Percentiles rank a stretch among this genome's conserved stretches.
phyloP scores from a whole-genome alignment of 2,113 vertebrate species.

The Todiramphus chloris region DNA sequence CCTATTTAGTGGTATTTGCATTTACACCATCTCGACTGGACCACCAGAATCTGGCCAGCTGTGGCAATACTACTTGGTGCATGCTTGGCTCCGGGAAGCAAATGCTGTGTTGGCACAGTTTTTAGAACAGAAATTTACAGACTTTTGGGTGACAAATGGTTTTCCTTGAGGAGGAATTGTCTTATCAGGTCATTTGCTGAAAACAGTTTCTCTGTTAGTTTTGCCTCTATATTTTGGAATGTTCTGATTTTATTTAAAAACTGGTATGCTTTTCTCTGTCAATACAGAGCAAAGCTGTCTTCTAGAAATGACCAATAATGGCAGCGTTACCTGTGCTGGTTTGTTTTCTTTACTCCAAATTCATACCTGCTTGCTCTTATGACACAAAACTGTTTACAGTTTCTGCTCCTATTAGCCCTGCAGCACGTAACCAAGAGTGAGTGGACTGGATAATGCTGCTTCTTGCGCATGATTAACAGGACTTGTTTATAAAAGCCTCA shows the following conservation, averaged over 20 bases:
- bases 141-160: no score
- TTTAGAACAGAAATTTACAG: background rate
- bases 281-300: background rate
- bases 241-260: background rate
- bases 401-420: background rate
- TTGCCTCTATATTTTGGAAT: background rate
- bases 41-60: background rate
- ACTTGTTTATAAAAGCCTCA: background rate
- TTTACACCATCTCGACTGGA: background rate
- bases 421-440: background rate
- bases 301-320: background rate
- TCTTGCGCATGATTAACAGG: background rate
- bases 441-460: background rate
- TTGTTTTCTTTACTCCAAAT: background rate
- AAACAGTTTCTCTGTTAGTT: background rate
- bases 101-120: accelerated
- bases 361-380: background rate
- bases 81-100: background rate
- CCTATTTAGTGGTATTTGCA: background rate
- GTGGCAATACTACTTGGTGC: background rate
- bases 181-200: background rate
- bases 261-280: background rate
- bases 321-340: background rate
- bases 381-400: background rate
- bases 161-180: background rate